Evolutionary conservation across 1,140 invertebrate species (phyloP).

Genomic region (Lordiphosa stackelbergi): DNA sequence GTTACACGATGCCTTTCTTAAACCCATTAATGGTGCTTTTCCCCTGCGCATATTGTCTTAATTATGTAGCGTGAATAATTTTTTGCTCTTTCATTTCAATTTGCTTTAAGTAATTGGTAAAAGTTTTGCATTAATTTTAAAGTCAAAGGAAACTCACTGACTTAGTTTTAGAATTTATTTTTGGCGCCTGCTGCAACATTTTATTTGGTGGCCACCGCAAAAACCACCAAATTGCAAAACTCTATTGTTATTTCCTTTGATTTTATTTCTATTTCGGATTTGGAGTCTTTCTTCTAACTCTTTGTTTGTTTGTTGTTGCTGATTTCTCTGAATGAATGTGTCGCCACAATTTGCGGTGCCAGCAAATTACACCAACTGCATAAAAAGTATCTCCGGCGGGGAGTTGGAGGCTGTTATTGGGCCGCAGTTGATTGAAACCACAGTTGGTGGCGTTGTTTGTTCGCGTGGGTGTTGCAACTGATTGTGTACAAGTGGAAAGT

Average conservation of each 20-base stretch:
- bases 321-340: conserved; percentile 26
- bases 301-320: conserved; percentile 22
- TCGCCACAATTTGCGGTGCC: conserved; percentile 41
- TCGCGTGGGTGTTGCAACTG: conserved; percentile 45
- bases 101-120: conserved; percentile 53
- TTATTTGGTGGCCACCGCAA: conserved; percentile 2
- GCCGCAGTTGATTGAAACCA: conserved; percentile 43
- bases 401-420: conserved; percentile 17
- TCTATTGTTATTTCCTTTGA: conserved; percentile 13
- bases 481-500: conserved; percentile 52
- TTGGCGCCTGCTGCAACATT: conserved; percentile 15
- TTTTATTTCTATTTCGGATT: conserved; percentile 6
- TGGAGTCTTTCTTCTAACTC: neutral
- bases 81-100: neutral
- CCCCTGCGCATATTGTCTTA: conserved; percentile 55
- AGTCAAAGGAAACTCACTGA: neutral
- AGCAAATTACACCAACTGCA: conserved; percentile 32
- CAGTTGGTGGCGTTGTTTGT: conserved; percentile 16
- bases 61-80: conserved; percentile 76
- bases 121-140: conserved; percentile 11
- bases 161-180: neutral
- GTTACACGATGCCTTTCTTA: conserved; percentile 31
- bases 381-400: neutral
- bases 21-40: conserved; percentile 39
- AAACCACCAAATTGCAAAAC: conserved; percentile 24